A percentile compares a stretch with the other conserved stretches of the same genome.
Evolutionary conservation across 2,888 invertebrate genomes (phyloP).

Genomic region (Drosophila mettleri): DNA sequence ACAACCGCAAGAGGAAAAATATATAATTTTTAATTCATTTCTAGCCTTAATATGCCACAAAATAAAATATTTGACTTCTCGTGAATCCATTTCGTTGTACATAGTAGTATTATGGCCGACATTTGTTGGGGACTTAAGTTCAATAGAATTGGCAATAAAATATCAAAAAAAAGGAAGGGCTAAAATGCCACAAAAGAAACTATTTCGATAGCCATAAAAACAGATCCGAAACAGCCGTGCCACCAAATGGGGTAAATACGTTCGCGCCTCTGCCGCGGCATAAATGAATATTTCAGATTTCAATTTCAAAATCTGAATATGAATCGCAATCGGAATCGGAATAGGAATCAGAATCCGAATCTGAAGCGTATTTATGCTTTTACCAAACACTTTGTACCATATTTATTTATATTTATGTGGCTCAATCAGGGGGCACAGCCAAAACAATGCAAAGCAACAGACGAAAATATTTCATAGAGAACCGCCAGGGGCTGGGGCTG

Average conservation of each 20-base stretch:
- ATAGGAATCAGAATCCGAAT: slow-evolving; percentile 17
- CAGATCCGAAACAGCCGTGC: slow-evolving; percentile 37
- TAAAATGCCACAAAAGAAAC: slow-evolving; percentile 54
- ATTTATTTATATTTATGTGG: slow-evolving; percentile 70
- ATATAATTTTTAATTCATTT: slow-evolving; percentile 39
- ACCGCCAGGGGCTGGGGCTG: not conserved
- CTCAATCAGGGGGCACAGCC: slow-evolving; percentile 59
- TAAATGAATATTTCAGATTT: slow-evolving; percentile 5
- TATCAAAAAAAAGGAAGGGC: slow-evolving; percentile 55
- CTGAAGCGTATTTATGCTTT: slow-evolving; percentile 62
- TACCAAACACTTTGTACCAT: slow-evolving; percentile 71
- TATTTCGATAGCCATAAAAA: slow-evolving; percentile 51
- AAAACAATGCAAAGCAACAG: slow-evolving; percentile 54
- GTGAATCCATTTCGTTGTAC: not conserved
- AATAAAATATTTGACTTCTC: slow-evolving; percentile 2
- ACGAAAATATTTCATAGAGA: slow-evolving; percentile 3
- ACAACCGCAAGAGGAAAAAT: not conserved
- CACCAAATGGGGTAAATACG: slow-evolving; percentile 19
- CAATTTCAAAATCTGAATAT: slow-evolving; percentile 10
- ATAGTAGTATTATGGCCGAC: slow-evolving; percentile 27
- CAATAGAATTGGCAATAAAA: slow-evolving; percentile 74
- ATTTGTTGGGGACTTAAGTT: slow-evolving; percentile 64
- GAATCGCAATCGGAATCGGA: slow-evolving; percentile 16
- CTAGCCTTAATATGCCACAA: slow-evolving; percentile 27
- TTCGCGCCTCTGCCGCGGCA: slow-evolving; percentile 16